Percentiles rank a stretch among this genome's conserved stretches.
Conservation (phyloP, 1,140 invertebrate species). For the Leguminivora glycinivorella region DNA sequence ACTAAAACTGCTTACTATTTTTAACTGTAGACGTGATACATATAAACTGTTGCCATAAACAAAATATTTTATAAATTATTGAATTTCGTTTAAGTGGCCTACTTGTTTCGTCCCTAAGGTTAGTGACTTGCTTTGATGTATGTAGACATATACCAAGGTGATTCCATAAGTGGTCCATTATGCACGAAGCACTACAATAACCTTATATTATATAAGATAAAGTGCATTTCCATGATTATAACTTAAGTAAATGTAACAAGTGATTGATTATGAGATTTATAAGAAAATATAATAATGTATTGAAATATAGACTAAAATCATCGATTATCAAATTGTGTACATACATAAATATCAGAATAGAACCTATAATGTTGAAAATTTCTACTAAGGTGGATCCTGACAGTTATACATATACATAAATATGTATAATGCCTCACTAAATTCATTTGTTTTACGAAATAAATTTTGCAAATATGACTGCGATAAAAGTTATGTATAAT, state of each 20-base stretch:
- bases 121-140: constrained; percentile 1
- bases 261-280: not conserved
- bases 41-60: constrained; percentile 9
- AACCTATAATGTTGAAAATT: no score
- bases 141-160: not conserved
- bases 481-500: no score
- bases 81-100: not conserved
- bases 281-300: not conserved
- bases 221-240: not conserved
- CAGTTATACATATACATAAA: no score
- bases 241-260: not conserved
- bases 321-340: no score
- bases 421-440: no score
- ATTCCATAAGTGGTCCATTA: not conserved
- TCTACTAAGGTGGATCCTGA: no score
- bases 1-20: not conserved
- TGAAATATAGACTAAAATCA: no score
- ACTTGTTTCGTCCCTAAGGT: constrained; percentile 6
- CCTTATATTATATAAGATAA: not conserved
- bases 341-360: no score
- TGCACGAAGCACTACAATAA: not conserved
- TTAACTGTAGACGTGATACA: not conserved
- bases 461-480: no score
- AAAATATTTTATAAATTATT: constrained; percentile 14
- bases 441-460: no score